Evolutionary conservation across 2,113 vertebrate genomes (phyloP).

Genomic region (Anser brachyrhynchus): DNA sequence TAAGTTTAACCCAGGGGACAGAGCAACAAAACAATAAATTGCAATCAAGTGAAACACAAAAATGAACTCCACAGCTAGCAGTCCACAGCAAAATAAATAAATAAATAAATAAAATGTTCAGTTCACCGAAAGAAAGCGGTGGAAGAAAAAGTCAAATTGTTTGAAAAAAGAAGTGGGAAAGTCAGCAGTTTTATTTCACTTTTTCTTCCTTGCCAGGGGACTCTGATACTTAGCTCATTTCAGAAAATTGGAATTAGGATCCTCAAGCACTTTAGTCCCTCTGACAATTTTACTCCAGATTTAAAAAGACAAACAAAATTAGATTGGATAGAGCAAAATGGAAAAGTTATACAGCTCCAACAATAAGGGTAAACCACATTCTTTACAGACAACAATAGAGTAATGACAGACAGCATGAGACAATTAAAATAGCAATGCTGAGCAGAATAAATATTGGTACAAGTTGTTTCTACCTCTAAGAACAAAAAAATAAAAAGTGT

Average conservation of each 20-base stretch:
- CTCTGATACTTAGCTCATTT: not conserved
- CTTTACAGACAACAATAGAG: not conserved
- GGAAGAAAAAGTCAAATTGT: not conserved
- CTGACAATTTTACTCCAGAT: not conserved
- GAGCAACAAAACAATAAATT: constrained; percentile 39
- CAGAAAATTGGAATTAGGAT: not conserved
- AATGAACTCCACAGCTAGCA: not conserved
- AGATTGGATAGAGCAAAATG: rapidly evolving
- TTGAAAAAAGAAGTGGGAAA: not conserved
- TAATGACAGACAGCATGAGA: not conserved
- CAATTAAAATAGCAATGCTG: not conserved
- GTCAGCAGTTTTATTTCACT: not conserved
- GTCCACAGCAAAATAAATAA: not conserved
- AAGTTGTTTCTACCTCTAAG: not conserved
- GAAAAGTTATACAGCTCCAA: not conserved
- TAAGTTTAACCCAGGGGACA: constrained; percentile 43
- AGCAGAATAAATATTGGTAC: not conserved
- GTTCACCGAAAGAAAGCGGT: not conserved
- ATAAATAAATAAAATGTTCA: not conserved
- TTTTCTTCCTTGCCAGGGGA: not conserved
- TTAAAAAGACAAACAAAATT: not conserved
- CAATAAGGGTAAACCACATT: not conserved
- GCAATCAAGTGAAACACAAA: constrained; percentile 33
- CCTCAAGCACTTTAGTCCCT: not conserved
- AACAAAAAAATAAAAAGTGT: not conserved